Evolutionary conservation across 2,888 invertebrate species (phyloP).

Genomic region (Mesorhabditis sp.): DNA sequence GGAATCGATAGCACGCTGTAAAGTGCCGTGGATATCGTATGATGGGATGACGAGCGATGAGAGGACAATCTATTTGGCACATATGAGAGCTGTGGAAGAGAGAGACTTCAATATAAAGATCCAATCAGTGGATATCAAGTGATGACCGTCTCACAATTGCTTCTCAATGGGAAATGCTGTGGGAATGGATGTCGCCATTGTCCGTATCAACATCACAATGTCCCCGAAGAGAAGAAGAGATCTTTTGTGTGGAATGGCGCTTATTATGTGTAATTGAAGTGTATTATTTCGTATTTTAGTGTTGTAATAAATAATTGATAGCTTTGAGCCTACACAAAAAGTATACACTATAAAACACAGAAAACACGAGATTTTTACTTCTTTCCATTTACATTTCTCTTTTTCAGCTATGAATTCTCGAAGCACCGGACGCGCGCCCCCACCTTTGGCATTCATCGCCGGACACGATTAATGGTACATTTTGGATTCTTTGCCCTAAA

Average conservation of each 20-base stretch:
- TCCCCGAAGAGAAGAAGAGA: conserved; percentile 31
- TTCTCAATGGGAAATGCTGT: conserved; percentile 51
- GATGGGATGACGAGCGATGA: conserved; percentile 45
- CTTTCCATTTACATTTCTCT: not conserved
- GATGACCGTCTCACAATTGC: conserved; percentile 43
- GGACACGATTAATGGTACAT: conserved; percentile 35
- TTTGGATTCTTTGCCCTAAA: not conserved
- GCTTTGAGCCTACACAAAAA: too few species aligned
- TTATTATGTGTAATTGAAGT: conserved; percentile 41
- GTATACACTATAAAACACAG: not conserved
- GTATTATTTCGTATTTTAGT: conserved; percentile 6
- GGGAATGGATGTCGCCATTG: conserved; percentile 57
- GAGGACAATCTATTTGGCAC: conserved; percentile 46
- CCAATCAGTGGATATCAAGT: conserved; percentile 39
- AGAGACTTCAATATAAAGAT: conserved; percentile 46
- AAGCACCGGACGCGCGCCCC: conserved; percentile 53
- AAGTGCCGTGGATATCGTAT: conserved; percentile 44
- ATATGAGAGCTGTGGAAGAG: conserved; percentile 47
- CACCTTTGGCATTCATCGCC: conserved; percentile 48
- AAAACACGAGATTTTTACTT: not conserved
- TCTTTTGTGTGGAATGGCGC: conserved; percentile 51
- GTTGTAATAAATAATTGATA: too few species aligned
- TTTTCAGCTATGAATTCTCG: conserved; percentile 50
- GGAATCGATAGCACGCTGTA: conserved; percentile 42
- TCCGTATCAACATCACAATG: conserved; percentile 50